Evolutionary conservation across 2,888 invertebrate species (phyloP).

Genomic region (Diarsia dahlii): DNA sequence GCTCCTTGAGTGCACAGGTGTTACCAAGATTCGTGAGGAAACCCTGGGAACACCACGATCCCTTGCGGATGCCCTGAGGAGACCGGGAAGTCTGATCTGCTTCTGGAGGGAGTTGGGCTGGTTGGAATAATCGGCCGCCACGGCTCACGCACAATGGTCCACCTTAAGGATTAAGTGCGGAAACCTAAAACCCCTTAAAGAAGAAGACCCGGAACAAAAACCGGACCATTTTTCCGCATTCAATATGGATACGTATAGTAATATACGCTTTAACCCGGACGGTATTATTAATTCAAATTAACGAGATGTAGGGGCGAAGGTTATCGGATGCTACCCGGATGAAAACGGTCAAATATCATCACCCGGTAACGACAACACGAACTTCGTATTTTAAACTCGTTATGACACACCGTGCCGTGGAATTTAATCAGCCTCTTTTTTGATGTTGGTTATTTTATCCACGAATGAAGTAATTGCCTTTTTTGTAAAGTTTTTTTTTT

Average conservation of each 20-base stretch:
- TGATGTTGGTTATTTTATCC: slow-evolving; percentile 37
- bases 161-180: too few relatives aligned
- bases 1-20: too few relatives aligned
- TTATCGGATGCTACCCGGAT: slow-evolving; percentile 67
- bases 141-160: too few relatives aligned
- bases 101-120: too few relatives aligned
- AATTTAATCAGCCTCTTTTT: slow-evolving; percentile 56
- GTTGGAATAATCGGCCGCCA: too few relatives aligned
- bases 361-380: slow-evolving; percentile 46
- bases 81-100: too few relatives aligned
- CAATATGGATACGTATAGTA: slow-evolving; percentile 38
- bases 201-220: slow-evolving; percentile 15
- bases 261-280: slow-evolving; percentile 52
- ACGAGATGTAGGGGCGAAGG: slow-evolving; percentile 69
- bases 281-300: slow-evolving; percentile 80
- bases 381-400: slow-evolving; percentile 55
- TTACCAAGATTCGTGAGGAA: too few relatives aligned
- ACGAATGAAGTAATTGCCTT: slow-evolving; percentile 42
- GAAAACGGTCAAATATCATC: slow-evolving; percentile 66
- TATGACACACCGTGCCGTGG: slow-evolving; percentile 37
- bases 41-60: too few relatives aligned
- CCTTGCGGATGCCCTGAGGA: too few relatives aligned
- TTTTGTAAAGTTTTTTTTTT: slow-evolving; percentile 10
- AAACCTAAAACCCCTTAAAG: too few relatives aligned
- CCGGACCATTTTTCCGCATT: slow-evolving; percentile 23